These are phyloP conservation scores for Leucophora obtusa DNA, from an alignment of 2,888 invertebrate genomes.

Conservation along the genomic window DNA sequence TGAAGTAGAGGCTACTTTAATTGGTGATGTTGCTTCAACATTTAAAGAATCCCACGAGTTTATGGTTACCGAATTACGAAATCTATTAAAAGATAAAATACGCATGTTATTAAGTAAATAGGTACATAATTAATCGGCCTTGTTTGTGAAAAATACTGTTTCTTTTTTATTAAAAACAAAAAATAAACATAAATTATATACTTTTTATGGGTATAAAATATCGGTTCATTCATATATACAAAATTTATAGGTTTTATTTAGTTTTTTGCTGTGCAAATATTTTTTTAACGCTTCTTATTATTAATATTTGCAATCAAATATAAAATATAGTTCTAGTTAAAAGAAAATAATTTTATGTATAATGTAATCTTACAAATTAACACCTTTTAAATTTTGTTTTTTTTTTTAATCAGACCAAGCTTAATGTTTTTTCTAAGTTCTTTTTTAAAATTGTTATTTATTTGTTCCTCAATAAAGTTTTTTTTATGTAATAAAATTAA, in stretches of 20 bases:
- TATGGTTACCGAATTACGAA: slow-evolving; percentile 75
- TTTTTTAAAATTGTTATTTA: background rate
- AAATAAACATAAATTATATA: background rate
- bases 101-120: slow-evolving; percentile 77
- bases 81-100: slow-evolving; percentile 78
- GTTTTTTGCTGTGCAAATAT: background rate
- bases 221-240: background rate
- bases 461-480: background rate
- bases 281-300: background rate
- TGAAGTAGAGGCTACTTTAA: slow-evolving; percentile 75
- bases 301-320: background rate
- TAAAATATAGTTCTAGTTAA: background rate
- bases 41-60: slow-evolving; percentile 77
- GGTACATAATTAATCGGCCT: slow-evolving; percentile 9
- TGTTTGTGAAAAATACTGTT: background rate
- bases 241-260: background rate
- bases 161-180: slow-evolving; percentile 16
- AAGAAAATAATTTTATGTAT: slow-evolving; percentile 3
- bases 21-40: slow-evolving; percentile 75
- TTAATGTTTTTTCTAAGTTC: background rate
- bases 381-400: background rate
- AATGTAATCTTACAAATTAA: background rate
- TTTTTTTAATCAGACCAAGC: background rate
- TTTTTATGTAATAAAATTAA: too few species aligned
- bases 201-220: background rate